Evolutionary conservation across 2,113 vertebrate species (phyloP), one percentile per base, ranked within the genome.

Genomic region (Anhinga rufa): DNA sequence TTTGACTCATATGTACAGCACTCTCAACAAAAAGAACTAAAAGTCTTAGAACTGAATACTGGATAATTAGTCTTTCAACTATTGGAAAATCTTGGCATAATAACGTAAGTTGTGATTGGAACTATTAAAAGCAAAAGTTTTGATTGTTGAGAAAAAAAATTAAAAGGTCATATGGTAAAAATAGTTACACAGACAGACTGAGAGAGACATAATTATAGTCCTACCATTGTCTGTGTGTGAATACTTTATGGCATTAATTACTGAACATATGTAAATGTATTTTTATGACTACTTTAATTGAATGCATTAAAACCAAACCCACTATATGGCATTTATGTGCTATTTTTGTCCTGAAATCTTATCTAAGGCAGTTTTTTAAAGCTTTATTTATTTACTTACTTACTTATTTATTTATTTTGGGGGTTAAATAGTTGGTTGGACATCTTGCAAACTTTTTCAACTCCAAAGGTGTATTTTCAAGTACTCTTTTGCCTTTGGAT

Each of bases 241-340:
- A 85, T 75, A 72, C 31, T 91, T 95, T 90, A 90, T 96, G 92
- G 38, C 77, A 91, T 92, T 97, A 92, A 94, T 96, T 97, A 91
- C 54, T 71, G 78, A 93, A 78, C 91, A 90, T 64, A 90, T 95
- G 91, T 88, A 94, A 93, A 91, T 90, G 36, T 77, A 58, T 95
- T 96, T 96, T 95, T 95, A 83, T 1, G 6, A 64, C 62, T 64
- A 22, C 26, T 94, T 89, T 90, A 93, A 80, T 54, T 87, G 65
- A 78, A 15, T 69, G 17, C 48, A 90, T 65, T 93, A 74, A 88
- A 96, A 68, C 1, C 9, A 93, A 92, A 69, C 15, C 20, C 75
- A 34, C 31, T 89, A 12, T 28, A 44, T 14, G 32, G 5, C 14
- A 58, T 71, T 65, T 54, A 42, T 68, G 15, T 82, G 31, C 21